Evolutionary conservation across 1,140 invertebrate genomes (phyloP).

Genomic region (Eumaeus atala): DNA sequence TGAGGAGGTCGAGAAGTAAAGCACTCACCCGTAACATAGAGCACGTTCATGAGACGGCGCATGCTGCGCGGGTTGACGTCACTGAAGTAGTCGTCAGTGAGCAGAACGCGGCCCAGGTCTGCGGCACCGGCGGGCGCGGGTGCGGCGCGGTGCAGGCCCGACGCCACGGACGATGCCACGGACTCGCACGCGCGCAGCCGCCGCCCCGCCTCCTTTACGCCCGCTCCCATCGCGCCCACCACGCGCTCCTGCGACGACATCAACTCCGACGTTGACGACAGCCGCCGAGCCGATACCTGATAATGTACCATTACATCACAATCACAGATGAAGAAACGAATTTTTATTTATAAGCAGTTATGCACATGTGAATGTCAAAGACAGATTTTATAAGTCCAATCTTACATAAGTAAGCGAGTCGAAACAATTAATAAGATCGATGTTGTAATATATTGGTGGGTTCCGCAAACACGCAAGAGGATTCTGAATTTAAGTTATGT

Average conservation of each 20-base stretch:
- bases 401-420: not conserved
- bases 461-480: too few species aligned
- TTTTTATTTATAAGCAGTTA: too few species aligned
- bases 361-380: not conserved
- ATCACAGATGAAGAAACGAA: too few species aligned
- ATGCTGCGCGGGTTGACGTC: slow-evolving; percentile 98
- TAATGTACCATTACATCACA: not conserved
- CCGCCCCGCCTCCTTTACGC: slow-evolving; percentile 44
- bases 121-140: slow-evolving; percentile 61
- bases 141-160: slow-evolving; percentile 84
- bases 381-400: not conserved
- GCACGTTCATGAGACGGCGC: slow-evolving; percentile 96
- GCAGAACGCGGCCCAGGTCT: slow-evolving; percentile 79
- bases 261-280: slow-evolving; percentile 86
- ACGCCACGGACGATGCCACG: slow-evolving; percentile 91
- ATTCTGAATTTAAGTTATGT: too few species aligned
- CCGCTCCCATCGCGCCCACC: slow-evolving; percentile 36
- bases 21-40: slow-evolving; percentile 92
- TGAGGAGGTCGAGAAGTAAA: not conserved
- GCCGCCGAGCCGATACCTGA: slow-evolving; percentile 79
- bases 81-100: slow-evolving; percentile 96
- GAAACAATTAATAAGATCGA: not conserved
- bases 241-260: slow-evolving; percentile 83
- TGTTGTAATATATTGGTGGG: too few species aligned
- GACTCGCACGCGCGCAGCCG: slow-evolving; percentile 89